Evolutionary conservation across 2,888 invertebrate genomes (phyloP), one percentile per base, ranked within the genome.

Genomic region (Bembecia ichneumoniformis): DNA sequence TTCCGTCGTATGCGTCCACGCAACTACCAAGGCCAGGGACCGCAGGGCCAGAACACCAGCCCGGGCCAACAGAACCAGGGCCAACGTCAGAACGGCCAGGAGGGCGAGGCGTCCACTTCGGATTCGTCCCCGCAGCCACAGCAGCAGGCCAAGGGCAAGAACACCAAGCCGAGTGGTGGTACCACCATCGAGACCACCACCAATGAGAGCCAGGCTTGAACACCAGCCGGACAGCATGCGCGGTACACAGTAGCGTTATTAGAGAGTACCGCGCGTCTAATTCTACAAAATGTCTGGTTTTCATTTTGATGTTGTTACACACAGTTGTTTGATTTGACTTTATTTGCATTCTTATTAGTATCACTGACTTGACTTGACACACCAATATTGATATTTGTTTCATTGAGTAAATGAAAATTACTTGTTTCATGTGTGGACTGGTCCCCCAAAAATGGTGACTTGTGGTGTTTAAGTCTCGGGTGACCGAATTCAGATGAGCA

Each of bases 161-260:
- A 64, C 54, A 68, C 51, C 60, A 80, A 81, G 67, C 75, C 81
- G 35, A 63, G 75, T 52, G 79, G 78, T 14, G 28, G 40, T 60
- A 71, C 83, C 59, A 79, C 77, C 64, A 78, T 81, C 47, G 86
- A 86, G 60, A 75, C 82, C 54, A 82, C 86, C 60, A 82, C 84
- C 66, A 84, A 82, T 63, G 87, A 87, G 74, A 88, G 87, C 74
- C 87, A 88, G 74, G 87, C 87, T 66, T 88, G 75, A 77, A 56
- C 56, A 60, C 60, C 51, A 59, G 63, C 60, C 50, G 54, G 52
- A 58, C 52, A 55, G 57, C 57, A 56, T 50, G 77, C 70, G 79
- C 75, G 75, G 71, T 72, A 64, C 57, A 60, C 59, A 17, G 77
- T 80, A 81, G 81, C 78, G 73, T 68, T 73, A 71, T 69, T 3